Percentiles rank a stretch among this genome's conserved stretches.
Evolutionary conservation across 2,888 invertebrate species (phyloP).

Genomic region (Drosophila atroscutellata): DNA sequence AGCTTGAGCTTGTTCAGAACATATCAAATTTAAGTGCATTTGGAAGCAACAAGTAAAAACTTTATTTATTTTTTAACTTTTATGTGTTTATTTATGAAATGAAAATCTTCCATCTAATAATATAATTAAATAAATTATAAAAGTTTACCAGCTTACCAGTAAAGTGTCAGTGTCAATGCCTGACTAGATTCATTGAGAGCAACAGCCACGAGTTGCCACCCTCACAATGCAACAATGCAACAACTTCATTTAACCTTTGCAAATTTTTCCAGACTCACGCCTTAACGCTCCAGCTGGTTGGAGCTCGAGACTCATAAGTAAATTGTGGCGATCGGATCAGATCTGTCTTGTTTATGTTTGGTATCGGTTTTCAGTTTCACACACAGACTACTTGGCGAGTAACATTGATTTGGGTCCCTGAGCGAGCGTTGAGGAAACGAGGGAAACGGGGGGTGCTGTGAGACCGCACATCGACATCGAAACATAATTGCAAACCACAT

Average conservation of each 20-base stretch:
- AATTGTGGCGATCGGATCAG: constrained; percentile 13
- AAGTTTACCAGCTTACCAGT: neutral
- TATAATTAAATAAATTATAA: neutral
- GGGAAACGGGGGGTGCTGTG: neutral
- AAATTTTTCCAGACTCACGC: constrained; percentile 61
- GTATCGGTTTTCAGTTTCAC: constrained; percentile 62
- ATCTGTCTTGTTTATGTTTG: constrained; percentile 13
- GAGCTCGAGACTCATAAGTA: constrained; percentile 24
- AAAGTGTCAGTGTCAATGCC: neutral
- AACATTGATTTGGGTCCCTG: constrained; percentile 63
- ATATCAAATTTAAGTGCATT: neutral
- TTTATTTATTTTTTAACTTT: too few relatives aligned
- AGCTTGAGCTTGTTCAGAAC: neutral
- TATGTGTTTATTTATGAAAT: too few relatives aligned
- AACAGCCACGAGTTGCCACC: neutral
- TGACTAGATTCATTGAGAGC: neutral
- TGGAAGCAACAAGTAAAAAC: too few relatives aligned
- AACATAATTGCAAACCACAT: constrained; percentile 71
- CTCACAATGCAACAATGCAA: constrained; percentile 12
- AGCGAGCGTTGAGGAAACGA: neutral
- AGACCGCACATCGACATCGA: constrained; percentile 41
- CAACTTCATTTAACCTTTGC: constrained; percentile 56
- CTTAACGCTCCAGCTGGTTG: constrained; percentile 42
- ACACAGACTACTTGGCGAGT: constrained; percentile 27
- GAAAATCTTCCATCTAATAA: neutral